phyloP scores from a whole-genome alignment of 2,888 invertebrate genomes.

The Melieria omissa region DNA sequence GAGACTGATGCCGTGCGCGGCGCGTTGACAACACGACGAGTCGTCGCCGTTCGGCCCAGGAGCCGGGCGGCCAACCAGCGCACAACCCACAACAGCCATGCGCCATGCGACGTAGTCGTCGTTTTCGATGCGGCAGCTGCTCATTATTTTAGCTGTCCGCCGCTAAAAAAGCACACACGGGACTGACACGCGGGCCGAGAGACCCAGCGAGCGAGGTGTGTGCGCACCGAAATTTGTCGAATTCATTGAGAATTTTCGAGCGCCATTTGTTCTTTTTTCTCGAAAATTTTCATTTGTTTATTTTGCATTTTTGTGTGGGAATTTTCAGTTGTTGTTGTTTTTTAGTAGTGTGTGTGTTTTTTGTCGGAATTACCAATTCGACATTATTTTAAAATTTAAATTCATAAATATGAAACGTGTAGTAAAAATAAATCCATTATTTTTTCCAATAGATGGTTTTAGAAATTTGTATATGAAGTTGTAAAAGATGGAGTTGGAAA shows the following conservation, averaged over 20 bases:
- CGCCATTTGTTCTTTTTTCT: background rate
- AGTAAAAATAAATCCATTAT: no score
- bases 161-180: background rate
- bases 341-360: no score
- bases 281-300: constrained; percentile 8
- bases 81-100: constrained; percentile 3
- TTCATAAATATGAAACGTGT: no score
- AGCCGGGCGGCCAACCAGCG: background rate
- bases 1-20: constrained; percentile 17
- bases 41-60: constrained; percentile 14
- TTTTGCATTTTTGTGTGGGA: background rate
- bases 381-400: no score
- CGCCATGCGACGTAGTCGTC: background rate
- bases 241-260: constrained; percentile 29
- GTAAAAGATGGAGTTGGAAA: no score
- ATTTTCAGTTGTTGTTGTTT: constrained; percentile 3
- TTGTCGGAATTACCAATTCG: no score
- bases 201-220: no score
- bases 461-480: no score
- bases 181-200: no score
- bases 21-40: constrained; percentile 24
- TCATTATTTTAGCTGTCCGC: no score
- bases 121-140: background rate
- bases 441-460: no score
- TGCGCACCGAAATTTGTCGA: background rate